Base-by-base conservation (phyloP, 2,113 vertebrate species). In the Gambusia holbrooki region DNA sequence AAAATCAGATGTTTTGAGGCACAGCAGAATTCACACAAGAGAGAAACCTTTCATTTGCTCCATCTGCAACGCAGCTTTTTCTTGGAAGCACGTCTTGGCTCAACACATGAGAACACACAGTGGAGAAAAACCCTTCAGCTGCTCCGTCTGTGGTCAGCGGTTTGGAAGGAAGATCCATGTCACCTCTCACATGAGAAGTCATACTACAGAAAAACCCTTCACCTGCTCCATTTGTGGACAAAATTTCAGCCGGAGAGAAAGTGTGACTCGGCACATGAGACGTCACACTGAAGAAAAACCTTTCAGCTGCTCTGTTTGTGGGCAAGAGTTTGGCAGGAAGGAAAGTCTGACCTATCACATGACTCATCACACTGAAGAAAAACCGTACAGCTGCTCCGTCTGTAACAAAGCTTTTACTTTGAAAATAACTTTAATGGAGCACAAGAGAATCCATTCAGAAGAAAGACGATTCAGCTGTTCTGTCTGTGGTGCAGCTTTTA, bases 391-490 rank as follows among this genome's bases (percentile, higher is more conserved):
- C 11, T 54, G 45, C 27, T 48, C 45, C 1, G 68, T 54, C 45
- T 69, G 68, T 22, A 30, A 40, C 25, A 51, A 58, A 58, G 42
- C 45, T 10, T 54, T 54, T 29, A 32, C 29, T 32, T 32, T 22
- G 3, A 58, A 69, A 30, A 5, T 45, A 71, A 37, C 19, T 17
- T 33, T 61, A 2, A 9, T 28, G 32, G 32, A 71, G 10, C 69
- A 71, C 69, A 37, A 25, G 17, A 35, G 12, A 28, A 71, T 61
- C 54, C 69, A 61, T 58, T 37, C 32, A 3, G 69, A 58, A 10
- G 54, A 71, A 28, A 60, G n/a, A 61, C 69, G 54, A 2, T 71
- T 71, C 60, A 73, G 19, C 37, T 73, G 71, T 54, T 63, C 71
- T 4, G 40, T 67, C 14, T 67, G 66, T 29, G 40, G 28, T 7